Evolutionary conservation across 2,888 invertebrate species (phyloP).

Genomic region (Antheraea assamensis): DNA sequence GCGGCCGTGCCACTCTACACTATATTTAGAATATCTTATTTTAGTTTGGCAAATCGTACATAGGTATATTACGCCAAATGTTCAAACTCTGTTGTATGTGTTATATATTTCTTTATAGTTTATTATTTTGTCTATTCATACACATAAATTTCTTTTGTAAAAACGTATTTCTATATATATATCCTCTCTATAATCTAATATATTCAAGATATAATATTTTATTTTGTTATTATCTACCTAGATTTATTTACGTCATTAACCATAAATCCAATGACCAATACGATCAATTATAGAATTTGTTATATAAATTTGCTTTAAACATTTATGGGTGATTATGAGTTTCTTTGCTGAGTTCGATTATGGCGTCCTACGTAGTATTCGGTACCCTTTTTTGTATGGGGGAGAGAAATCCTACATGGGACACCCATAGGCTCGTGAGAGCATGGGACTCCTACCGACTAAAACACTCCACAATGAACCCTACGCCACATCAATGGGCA

Average conservation of each 20-base stretch:
- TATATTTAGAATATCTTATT: slow-evolving; percentile 15
- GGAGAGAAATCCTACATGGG: too few relatives aligned
- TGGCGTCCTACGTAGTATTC: too few relatives aligned
- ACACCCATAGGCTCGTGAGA: too few relatives aligned
- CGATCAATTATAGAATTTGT: background rate
- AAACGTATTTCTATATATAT: background rate
- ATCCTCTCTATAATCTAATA: too few relatives aligned
- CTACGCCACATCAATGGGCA: too few relatives aligned
- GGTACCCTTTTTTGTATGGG: too few relatives aligned
- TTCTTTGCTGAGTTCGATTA: background rate
- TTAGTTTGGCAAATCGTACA: slow-evolving; percentile 5
- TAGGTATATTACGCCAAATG: slow-evolving; percentile 10
- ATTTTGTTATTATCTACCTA: background rate
- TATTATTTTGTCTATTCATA: background rate
- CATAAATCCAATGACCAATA: background rate
- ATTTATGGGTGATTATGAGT: background rate
- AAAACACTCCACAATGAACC: too few relatives aligned
- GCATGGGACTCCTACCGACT: too few relatives aligned
- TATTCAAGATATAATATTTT: background rate
- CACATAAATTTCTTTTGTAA: background rate
- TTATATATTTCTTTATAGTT: background rate
- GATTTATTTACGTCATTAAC: background rate
- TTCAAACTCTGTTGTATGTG: slow-evolving; percentile 7
- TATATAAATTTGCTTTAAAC: background rate
- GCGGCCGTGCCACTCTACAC: slow-evolving; percentile 4